phyloP scores from a whole-genome alignment of 1,140 invertebrate species.

The Trichonephila clavipes region DNA sequence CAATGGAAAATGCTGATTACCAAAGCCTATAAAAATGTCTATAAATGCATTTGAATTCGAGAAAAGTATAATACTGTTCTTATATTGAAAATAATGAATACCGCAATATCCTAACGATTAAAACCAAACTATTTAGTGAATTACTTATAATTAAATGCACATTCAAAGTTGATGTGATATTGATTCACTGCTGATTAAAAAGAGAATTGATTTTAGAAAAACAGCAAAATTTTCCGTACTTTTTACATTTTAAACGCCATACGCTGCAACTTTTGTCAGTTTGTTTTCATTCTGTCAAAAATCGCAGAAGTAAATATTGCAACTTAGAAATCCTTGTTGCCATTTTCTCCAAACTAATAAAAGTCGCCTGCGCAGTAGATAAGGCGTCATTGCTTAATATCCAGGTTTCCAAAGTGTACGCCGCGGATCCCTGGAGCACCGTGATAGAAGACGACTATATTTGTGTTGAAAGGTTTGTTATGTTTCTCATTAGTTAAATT shows the following conservation, averaged over 20 bases:
- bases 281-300: slow-evolving; percentile 10
- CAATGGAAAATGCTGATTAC: too few species aligned
- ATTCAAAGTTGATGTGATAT: neutral
- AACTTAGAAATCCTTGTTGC: neutral
- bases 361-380: neutral
- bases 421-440: too few species aligned
- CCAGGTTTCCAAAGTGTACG: too few species aligned
- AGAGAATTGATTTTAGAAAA: neutral
- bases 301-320: neutral
- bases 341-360: neutral
- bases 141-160: neutral
- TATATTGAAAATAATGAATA: too few species aligned
- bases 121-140: too few species aligned
- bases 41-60: too few species aligned
- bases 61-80: too few species aligned
- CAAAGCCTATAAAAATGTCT: too few species aligned
- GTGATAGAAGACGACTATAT: too few species aligned
- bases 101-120: too few species aligned
- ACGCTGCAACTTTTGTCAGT: neutral
- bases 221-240: neutral
- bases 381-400: neutral
- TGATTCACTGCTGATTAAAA: neutral
- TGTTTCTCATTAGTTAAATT: too few species aligned
- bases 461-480: too few species aligned
- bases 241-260: neutral